Evolutionary conservation across 2,797 vertebrate species (phyloP).

Genomic region (Rhinichthys osculus): DNA sequence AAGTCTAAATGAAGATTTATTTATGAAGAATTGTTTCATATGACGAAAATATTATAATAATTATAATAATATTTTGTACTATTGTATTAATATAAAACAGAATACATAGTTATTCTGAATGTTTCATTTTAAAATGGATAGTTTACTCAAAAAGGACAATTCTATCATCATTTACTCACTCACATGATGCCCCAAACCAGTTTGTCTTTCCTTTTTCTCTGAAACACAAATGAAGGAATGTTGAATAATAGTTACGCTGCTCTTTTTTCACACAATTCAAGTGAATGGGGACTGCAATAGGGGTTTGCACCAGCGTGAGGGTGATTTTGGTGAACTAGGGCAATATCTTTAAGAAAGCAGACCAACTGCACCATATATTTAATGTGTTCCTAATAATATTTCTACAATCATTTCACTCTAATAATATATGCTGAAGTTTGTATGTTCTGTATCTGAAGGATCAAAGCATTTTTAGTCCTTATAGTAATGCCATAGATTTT

Average conservation of each 20-base stretch:
- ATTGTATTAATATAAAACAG: background rate
- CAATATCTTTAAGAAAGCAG: background rate
- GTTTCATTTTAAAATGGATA: background rate
- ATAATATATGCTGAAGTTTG: background rate
- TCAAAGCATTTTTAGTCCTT: background rate
- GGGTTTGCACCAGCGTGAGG: background rate
- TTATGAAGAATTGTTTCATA: constrained; percentile 5
- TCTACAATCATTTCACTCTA: background rate
- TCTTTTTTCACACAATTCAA: background rate
- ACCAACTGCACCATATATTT: background rate
- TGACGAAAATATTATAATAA: background rate
- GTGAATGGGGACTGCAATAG: too few species aligned
- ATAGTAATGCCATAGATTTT: constrained; percentile 17
- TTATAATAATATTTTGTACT: too few species aligned
- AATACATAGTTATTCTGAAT: background rate
- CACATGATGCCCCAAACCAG: background rate
- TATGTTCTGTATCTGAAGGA: background rate
- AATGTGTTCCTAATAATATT: background rate
- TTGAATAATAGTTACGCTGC: background rate
- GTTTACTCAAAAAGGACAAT: background rate
- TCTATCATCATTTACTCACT: background rate
- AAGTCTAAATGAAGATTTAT: background rate
- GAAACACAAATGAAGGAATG: background rate
- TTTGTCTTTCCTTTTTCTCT: background rate
- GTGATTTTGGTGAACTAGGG: background rate